A percentile compares a stretch with the other conserved stretches of the same genome.
These are phyloP conservation scores for Tricholaema leucomelas DNA, from an alignment of 2,113 vertebrate species.

Conservation along the genomic window DNA sequence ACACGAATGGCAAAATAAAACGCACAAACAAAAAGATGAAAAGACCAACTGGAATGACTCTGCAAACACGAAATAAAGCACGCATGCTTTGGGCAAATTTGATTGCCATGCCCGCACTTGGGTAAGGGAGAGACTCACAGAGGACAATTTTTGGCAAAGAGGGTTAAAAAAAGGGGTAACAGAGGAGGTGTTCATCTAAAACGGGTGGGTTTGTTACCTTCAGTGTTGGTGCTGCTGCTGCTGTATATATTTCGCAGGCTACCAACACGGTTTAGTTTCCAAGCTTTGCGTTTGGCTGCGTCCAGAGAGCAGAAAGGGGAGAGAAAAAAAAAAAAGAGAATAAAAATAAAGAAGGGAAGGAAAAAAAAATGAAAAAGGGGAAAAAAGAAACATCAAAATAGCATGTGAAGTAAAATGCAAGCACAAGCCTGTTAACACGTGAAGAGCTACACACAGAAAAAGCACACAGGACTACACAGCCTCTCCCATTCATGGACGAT, in stretches of 20 bases:
- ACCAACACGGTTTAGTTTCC: slow-evolving; percentile 94
- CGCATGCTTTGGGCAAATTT: slow-evolving; percentile 68
- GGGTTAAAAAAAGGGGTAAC: background rate
- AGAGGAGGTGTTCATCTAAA: background rate
- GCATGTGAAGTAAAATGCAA: slow-evolving; percentile 62
- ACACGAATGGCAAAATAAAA: slow-evolving; percentile 77
- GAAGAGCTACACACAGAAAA: background rate
- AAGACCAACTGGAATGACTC: slow-evolving; percentile 57
- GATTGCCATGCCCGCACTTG: background rate
- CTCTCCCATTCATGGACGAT: background rate
- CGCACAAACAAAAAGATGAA: slow-evolving; percentile 65
- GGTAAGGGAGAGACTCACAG: background rate
- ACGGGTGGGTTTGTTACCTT: slow-evolving; percentile 81
- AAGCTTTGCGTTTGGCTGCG: slow-evolving; percentile 93
- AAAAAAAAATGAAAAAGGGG: slow-evolving; percentile 59
- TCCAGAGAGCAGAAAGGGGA: slow-evolving; percentile 84
- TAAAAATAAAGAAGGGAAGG: slow-evolving; percentile 52
- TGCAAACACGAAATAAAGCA: slow-evolving; percentile 63
- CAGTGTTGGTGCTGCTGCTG: slow-evolving; percentile 87
- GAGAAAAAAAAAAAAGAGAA: slow-evolving; percentile 59
- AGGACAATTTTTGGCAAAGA: background rate
- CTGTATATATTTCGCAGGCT: slow-evolving; percentile 94
- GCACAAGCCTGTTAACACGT: background rate
- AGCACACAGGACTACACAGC: background rate
- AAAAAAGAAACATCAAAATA: slow-evolving; percentile 76